phyloP scores from a whole-genome alignment of 1,140 invertebrate species.

The Drosophila elegans region DNA sequence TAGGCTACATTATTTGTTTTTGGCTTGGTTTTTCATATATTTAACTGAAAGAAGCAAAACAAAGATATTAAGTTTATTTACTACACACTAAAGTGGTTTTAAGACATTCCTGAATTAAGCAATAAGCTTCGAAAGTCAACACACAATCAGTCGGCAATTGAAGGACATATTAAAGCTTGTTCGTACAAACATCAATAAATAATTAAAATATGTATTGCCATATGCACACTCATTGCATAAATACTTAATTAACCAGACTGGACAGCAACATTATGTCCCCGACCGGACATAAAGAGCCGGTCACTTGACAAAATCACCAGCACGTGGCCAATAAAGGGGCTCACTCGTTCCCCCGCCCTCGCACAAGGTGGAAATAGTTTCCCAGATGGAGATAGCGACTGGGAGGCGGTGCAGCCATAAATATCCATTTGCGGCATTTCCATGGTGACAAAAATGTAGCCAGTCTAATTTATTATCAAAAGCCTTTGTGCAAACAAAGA shows the following conservation, averaged over 20 bases:
- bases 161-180: constrained; percentile 13
- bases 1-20: too few relatives aligned
- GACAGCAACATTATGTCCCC: constrained; percentile 19
- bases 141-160: constrained; percentile 10
- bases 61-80: too few relatives aligned
- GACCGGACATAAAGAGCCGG: constrained; percentile 43
- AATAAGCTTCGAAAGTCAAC: background rate
- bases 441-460: constrained; percentile 75
- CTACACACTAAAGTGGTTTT: too few relatives aligned
- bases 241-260: constrained; percentile 54
- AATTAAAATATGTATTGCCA: constrained; percentile 40
- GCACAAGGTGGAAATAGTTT: constrained; percentile 13
- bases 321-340: constrained; percentile 52
- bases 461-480: constrained; percentile 76
- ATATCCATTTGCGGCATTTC: constrained; percentile 77
- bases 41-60: too few relatives aligned
- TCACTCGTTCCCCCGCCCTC: background rate
- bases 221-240: constrained; percentile 57
- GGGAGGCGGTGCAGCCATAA: constrained; percentile 50
- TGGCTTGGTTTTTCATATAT: too few relatives aligned
- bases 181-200: constrained; percentile 38
- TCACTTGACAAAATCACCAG: constrained; percentile 55
- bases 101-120: constrained; percentile 2
- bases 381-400: constrained; percentile 1
- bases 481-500: constrained; percentile 68